Evolutionary conservation across 2,888 invertebrate species (phyloP), one percentile per base, ranked within the genome.

Genomic region (Mantis religiosa): DNA sequence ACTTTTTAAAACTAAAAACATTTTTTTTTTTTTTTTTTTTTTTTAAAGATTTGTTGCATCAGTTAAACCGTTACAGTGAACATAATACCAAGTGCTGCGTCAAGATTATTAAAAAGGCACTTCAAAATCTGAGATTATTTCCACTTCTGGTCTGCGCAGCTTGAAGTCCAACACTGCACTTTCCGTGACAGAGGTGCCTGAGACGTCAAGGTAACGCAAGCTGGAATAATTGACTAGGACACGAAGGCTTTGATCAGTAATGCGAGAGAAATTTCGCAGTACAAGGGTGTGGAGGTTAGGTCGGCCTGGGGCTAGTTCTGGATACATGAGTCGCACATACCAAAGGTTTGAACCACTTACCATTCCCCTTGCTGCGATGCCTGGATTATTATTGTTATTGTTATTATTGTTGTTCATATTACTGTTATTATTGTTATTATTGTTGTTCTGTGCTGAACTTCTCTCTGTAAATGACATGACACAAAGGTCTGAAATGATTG

Each of bases 201-300:
- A 95, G 1, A 97, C 94, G 92, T 97, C 97, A 0, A 97, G 92
- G 34, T 93, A 93, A 12, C 93, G 92, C 25, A 97, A 92, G 89
- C 94, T 92, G 0, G 95, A 95, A 0, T 96, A 95, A 0, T 95
- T 95, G 0, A 94, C 94, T 87, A 96, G 92, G 92, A 96, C 96
- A 25, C 93, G 92, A 28, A 97, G 92, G 85, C 95, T 95, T 9
- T 94, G 92, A 91, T 96, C 95, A 0, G 96, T 96, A 0, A 97
- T 94, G 89, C 93, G 93, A 8, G 94, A 93, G 91, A 95, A 97
- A 7, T 96, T 95, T 1, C 95, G 94, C 8, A 94, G 93, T 4
- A 94, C 94, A 0, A 96, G 91, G 0, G 94, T 93, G 87, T 94
- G 93, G 0, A 96, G 92, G 9, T 89, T 47, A 1, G 88, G 88